A percentile compares a stretch with the other conserved stretches of the same genome.
Conservation (phyloP, 2,888 invertebrate species). For the Iselma pallidipennis region DNA sequence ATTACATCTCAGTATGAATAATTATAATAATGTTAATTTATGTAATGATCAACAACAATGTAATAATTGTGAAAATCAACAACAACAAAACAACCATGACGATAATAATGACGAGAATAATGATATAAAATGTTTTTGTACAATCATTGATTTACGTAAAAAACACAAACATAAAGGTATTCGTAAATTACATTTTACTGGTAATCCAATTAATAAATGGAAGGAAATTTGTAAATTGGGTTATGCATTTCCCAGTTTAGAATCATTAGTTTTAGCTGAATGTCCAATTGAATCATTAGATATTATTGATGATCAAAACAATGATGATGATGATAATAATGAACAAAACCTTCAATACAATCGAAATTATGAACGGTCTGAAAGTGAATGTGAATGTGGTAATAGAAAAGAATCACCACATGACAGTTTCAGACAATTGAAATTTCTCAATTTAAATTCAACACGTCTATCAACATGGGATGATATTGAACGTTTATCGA, state of each 20-base stretch:
- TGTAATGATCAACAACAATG: conserved; percentile 54
- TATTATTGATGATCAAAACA: conserved; percentile 29
- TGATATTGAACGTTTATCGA: conserved; percentile 83
- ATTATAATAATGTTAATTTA: conserved; percentile 77
- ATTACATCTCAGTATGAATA: conserved; percentile 89
- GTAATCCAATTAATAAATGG: conserved; percentile 86
- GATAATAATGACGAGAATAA: conserved; percentile 15
- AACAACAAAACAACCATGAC: conserved; percentile 48
- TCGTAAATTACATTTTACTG: conserved; percentile 83
- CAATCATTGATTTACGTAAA: conserved; percentile 40
- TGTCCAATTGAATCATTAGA: conserved; percentile 72
- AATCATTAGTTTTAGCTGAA: conserved; percentile 83
- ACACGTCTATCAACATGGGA: conserved; percentile 84
- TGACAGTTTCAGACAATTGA: conserved; percentile 69
- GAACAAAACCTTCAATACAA: conserved; percentile 21
- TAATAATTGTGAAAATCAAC: conserved; percentile 32
- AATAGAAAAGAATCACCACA: conserved; percentile 62
- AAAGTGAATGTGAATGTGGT: conserved; percentile 64
- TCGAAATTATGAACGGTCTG: conserved; percentile 52
- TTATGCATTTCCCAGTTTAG: conserved; percentile 81
- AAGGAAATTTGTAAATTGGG: conserved; percentile 82
- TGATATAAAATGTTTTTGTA: conserved; percentile 38
- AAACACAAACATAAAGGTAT: conserved; percentile 65
- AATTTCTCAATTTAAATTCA: conserved; percentile 83
- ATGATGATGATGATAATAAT: conserved; percentile 25